Conservation (phyloP, 2,113 vertebrate species). For the Psilopsiagon aymara region DNA sequence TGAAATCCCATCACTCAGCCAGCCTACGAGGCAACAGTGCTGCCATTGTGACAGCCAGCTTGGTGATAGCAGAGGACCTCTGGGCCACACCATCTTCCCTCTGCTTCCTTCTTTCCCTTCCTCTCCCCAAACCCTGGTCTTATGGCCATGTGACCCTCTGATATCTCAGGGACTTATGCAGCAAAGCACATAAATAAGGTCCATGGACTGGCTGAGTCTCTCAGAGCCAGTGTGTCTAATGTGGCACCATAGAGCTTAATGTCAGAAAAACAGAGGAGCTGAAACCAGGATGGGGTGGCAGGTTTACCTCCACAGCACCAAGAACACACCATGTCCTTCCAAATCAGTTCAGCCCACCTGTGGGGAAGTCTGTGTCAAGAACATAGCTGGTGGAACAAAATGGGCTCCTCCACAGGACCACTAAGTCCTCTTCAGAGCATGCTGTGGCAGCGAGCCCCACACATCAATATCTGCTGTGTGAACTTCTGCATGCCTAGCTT, state of each 20-base stretch:
- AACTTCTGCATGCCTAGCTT: background rate
- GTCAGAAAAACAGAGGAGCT: background rate
- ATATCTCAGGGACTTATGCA: background rate
- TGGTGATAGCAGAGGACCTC: background rate
- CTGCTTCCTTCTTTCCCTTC: background rate
- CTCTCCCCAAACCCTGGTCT: background rate
- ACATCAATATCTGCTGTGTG: background rate
- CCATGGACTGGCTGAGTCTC: background rate
- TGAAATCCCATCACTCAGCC: background rate
- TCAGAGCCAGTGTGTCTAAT: fast-evolving
- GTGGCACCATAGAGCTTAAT: background rate
- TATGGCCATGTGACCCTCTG: background rate
- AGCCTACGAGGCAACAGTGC: background rate
- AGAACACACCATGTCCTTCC: background rate
- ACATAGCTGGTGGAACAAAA: background rate
- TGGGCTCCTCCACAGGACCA: background rate
- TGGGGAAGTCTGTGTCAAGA: background rate
- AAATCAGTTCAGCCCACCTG: background rate
- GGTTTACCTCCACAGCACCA: background rate
- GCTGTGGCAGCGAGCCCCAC: background rate
- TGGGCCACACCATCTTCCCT: background rate
- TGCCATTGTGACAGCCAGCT: background rate
- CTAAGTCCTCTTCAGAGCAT: background rate
- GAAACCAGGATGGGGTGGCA: background rate
- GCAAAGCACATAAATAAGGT: background rate